These are phyloP conservation scores for Enchytraeus crypticus DNA, from an alignment of 2,888 invertebrate species.

Conservation along the genomic window DNA sequence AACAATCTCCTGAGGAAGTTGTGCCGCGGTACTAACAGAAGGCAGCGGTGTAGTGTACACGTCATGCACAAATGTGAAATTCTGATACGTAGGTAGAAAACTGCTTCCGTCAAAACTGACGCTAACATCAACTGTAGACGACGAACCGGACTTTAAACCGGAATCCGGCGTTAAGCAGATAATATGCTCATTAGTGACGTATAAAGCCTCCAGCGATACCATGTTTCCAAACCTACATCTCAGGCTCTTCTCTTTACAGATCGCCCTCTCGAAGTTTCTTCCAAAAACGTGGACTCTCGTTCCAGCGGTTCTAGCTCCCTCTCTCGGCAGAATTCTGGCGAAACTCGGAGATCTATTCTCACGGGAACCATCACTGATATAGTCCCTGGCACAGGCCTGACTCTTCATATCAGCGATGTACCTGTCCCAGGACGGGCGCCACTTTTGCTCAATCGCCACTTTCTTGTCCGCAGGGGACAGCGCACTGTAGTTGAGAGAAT, in stretches of 20 bases:
- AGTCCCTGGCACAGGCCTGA: conserved; percentile 17
- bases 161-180: conserved; percentile 19
- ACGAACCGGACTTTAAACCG: not conserved
- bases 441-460: conserved; percentile 23
- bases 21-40: too few species aligned
- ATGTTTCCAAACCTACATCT: conserved; percentile 20
- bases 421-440: conserved; percentile 22
- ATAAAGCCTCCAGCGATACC: not conserved
- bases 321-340: conserved; percentile 16
- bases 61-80: not conserved
- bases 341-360: conserved; percentile 3
- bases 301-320: conserved; percentile 11
- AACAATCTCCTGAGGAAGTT: too few species aligned
- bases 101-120: not conserved
- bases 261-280: conserved; percentile 21
- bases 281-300: conserved; percentile 27
- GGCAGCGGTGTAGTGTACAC: too few species aligned
- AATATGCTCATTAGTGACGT: conserved; percentile 17
- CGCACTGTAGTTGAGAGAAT: conserved; percentile 27
- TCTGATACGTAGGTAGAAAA: not conserved
- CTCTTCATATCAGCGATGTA: conserved; percentile 19
- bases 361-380: not conserved
- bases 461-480: conserved; percentile 18
- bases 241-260: conserved; percentile 15
- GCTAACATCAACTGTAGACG: not conserved